Percentiles rank a stretch among this genome's conserved stretches.
Evolutionary conservation across 1,140 invertebrate species (phyloP).

Genomic region (Drosophila repletoides): DNA sequence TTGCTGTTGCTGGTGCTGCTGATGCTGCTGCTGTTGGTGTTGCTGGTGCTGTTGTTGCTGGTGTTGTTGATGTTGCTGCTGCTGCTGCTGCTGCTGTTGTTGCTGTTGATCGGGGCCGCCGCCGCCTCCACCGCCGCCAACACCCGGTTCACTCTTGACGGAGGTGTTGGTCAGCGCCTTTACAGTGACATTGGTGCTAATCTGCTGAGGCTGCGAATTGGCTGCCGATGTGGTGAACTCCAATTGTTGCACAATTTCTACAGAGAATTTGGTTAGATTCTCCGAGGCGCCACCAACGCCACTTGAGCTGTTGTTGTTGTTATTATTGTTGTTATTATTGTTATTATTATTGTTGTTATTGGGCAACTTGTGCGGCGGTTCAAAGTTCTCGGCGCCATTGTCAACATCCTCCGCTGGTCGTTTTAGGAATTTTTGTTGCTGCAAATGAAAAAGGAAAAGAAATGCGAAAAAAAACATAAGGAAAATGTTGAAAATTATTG

Average conservation of each 20-base stretch:
- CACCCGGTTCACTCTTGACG: constrained; percentile 88
- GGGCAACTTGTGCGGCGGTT: constrained; percentile 90
- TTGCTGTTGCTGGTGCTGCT: constrained; percentile 83
- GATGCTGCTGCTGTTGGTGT: constrained; percentile 10
- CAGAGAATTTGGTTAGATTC: constrained; percentile 91
- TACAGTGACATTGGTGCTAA: constrained; percentile 95
- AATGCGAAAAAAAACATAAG: not conserved
- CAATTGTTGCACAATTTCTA: constrained; percentile 94
- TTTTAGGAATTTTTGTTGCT: constrained; percentile 93
- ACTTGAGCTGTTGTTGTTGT: constrained; percentile 82
- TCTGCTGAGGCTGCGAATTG: constrained; percentile 93
- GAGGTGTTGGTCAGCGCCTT: constrained; percentile 93
- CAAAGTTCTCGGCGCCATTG: constrained; percentile 85
- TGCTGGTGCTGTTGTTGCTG: constrained; percentile 18
- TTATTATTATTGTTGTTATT: constrained; percentile 85
- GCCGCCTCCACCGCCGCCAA: constrained; percentile 79
- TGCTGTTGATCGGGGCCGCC: constrained; percentile 74
- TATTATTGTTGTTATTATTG: constrained; percentile 56
- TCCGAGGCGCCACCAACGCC: constrained; percentile 80
- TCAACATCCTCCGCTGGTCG: constrained; percentile 89
- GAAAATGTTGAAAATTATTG: not conserved
- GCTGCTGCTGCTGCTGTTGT: constrained; percentile 79
- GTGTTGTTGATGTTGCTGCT: constrained; percentile 55
- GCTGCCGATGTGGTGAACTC: constrained; percentile 92
- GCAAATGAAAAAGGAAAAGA: constrained; percentile 79